phyloP scores from a whole-genome alignment of 2,797 vertebrate genomes.

The Pelobates cultripes region DNA sequence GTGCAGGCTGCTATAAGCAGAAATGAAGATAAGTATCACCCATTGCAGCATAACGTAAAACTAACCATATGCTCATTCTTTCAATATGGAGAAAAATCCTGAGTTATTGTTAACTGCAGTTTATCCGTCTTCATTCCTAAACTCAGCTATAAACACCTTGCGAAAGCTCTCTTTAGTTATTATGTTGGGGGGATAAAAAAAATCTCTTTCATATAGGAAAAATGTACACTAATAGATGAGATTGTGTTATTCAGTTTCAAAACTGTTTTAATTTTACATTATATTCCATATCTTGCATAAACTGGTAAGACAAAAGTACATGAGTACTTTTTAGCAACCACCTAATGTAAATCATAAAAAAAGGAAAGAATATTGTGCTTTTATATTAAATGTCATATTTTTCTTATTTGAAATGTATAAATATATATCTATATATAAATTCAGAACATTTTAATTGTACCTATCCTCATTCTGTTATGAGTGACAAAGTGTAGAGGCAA shows the following conservation, averaged over 20 bases:
- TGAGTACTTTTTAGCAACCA: not conserved
- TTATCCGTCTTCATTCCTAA: not conserved
- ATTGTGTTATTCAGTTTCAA: no score
- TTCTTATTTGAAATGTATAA: not conserved
- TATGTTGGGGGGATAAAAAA: no score
- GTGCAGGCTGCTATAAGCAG: not conserved
- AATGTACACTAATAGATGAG: no score
- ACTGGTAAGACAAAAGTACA: not conserved
- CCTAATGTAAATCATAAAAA: no score
- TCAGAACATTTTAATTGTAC: not conserved
- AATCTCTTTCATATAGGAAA: no score
- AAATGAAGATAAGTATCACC: not conserved
- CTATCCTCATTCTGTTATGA: not conserved
- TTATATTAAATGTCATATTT: not conserved
- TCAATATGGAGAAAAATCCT: no score
- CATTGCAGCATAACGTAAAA: not conserved
- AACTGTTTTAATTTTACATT: not conserved
- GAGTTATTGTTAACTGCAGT: not conserved
- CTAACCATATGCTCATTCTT: no score
- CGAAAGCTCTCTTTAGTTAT: not conserved
- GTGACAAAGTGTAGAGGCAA: not conserved
- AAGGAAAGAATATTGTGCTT: no score
- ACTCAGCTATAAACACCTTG: not conserved
- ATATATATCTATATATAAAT: not conserved
- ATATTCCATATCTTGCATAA: not conserved